These are phyloP conservation scores for Magallana angulata DNA, from an alignment of 1,140 invertebrate species.

Conservation along the genomic window DNA sequence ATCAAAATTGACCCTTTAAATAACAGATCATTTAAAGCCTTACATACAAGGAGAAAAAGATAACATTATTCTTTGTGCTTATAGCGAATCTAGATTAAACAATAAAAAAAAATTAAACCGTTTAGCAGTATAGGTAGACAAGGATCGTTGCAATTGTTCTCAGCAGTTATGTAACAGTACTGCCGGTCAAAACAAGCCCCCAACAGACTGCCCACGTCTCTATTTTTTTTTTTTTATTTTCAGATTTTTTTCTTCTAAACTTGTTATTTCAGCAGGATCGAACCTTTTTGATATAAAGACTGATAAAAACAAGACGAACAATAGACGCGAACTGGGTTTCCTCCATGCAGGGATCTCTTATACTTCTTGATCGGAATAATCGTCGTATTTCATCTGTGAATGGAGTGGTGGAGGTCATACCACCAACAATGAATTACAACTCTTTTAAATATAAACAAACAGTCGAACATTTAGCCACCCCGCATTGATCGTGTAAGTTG, in stretches of 20 bases:
- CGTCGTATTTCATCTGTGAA: neutral
- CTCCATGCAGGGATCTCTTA: constrained; percentile 8
- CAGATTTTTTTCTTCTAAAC: neutral
- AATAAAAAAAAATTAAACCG: neutral
- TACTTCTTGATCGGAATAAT: neutral
- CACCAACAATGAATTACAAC: constrained; percentile 7
- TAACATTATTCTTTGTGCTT: no score
- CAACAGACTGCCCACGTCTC: neutral
- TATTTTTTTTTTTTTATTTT: neutral
- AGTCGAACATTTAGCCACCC: neutral
- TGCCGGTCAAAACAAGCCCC: neutral
- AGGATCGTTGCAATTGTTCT: neutral
- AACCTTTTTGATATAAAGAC: neutral
- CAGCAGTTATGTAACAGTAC: neutral
- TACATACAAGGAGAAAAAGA: no score
- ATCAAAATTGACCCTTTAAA: no score
- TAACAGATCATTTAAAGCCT: no score
- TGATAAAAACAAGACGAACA: neutral
- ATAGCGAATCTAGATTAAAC: neutral
- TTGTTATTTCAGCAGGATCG: constrained; percentile 28
- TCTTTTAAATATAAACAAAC: constrained; percentile 1
- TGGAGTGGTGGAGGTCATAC: neutral
- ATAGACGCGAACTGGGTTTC: neutral
- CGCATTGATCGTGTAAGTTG: neutral
- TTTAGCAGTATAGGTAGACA: no score